Evolutionary conservation across 2,888 invertebrate genomes (phyloP), one percentile per base, ranked within the genome.

Genomic region (Eupeodes luniger): DNA sequence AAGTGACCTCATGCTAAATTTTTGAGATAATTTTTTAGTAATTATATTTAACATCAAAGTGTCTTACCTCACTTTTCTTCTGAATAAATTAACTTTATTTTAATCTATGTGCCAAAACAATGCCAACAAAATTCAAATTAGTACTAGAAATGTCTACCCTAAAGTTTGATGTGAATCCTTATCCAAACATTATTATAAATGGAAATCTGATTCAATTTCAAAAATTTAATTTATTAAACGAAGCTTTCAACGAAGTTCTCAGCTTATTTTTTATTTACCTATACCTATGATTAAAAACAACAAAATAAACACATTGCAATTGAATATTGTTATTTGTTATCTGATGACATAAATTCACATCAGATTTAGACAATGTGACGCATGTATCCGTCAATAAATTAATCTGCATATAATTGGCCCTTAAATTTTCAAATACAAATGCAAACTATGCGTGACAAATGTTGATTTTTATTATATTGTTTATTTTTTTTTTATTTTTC

Each of bases 401-500:
- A 64, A 66, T 78, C 40, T 72, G 19, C 40, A 40, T 51, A 4
- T 59, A 78, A 78, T 67, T 44, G 49, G 27, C 11, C 11, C 64
- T 36, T n/a, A 62, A 67, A 51, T 40, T 40, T 40, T 40, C 6
- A 40, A 40, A 40, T 66, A 14, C 6, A 44, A 81, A 59, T 16
- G 44, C 34, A 75, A 78, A 59, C 40, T 61, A 44, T 74, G 67
- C 78, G 78, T 59, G 83, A 72, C 78, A 53, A 27, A 27, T 27
- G 27, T 27, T 27, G 27, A 27, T 27, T 27, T 27, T 27, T 27
- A 27, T 27, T 27, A 51, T 66, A 59, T 66, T 67, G 67, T 66
- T 74, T 57, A 16, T 11, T 34, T 36, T 51, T 10, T 14, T 53
- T n/a, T 11, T 0, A 40, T 14, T 49, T 5, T 34, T 49, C n/a